phyloP scores from a whole-genome alignment of 1,140 invertebrate genomes.

The Drosophila elegans region DNA sequence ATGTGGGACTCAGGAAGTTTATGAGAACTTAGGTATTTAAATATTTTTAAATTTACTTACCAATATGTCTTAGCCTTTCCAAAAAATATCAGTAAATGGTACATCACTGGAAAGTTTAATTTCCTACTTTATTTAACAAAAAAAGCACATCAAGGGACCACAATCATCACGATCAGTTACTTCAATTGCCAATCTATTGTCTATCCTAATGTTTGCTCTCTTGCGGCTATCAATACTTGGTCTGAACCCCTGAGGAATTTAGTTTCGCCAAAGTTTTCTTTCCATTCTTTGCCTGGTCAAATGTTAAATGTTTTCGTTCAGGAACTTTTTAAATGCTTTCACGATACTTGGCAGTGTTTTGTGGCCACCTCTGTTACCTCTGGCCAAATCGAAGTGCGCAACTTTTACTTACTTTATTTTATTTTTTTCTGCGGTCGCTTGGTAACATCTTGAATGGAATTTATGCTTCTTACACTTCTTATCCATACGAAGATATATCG shows the following conservation, averaged over 20 bases:
- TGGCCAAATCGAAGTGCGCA: constrained; percentile 29
- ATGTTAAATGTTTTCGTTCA: constrained; percentile 35
- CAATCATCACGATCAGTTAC: constrained; percentile 10
- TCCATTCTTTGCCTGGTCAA: constrained; percentile 17
- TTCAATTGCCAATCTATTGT: constrained; percentile 35
- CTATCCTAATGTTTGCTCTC: constrained; percentile 32
- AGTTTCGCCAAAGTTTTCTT: constrained; percentile 25
- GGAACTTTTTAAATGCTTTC: constrained; percentile 46
- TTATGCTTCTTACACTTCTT: constrained; percentile 24
- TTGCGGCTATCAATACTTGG: constrained; percentile 21
- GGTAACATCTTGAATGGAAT: constrained; percentile 36
- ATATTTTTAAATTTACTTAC: too few relatives aligned
- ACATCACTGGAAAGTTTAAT: neutral
- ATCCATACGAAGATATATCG: constrained; percentile 19
- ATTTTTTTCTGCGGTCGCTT: constrained; percentile 25
- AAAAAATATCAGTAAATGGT: too few relatives aligned
- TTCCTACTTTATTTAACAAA: neutral
- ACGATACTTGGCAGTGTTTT: constrained; percentile 25
- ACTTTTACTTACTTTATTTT: constrained; percentile 14
- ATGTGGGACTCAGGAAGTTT: neutral
- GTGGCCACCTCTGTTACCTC: constrained; percentile 10
- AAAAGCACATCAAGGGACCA: neutral
- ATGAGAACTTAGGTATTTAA: too few relatives aligned
- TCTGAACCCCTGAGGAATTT: constrained; percentile 11
- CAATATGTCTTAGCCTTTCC: too few relatives aligned